phyloP scores from a whole-genome alignment of 1,140 invertebrate species.

The Leptinotarsa undecemlineata region DNA sequence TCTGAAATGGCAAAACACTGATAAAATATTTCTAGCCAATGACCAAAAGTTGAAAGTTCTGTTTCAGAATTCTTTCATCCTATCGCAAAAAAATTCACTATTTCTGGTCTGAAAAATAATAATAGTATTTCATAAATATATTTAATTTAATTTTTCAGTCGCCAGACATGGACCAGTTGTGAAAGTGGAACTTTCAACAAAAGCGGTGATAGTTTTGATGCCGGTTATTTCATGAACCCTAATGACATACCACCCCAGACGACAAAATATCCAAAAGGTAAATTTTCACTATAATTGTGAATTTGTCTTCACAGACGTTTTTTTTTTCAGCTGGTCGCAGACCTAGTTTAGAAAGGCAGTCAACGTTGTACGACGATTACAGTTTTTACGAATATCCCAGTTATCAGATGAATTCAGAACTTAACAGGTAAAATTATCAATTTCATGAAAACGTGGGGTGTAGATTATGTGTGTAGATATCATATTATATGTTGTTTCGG shows the following conservation, averaged over 20 bases:
- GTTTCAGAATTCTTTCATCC: too few relatives aligned
- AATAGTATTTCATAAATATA: too few relatives aligned
- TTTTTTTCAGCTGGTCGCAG: constrained; percentile 58
- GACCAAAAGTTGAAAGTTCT: too few relatives aligned
- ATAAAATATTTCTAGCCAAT: too few relatives aligned
- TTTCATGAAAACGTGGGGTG: constrained; percentile 8
- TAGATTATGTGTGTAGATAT: too few relatives aligned
- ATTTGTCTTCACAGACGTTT: background rate
- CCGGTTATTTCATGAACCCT: constrained; percentile 58
- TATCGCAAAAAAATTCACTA: too few relatives aligned
- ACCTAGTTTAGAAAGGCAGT: constrained; percentile 79
- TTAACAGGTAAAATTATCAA: background rate
- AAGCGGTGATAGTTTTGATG: constrained; percentile 51
- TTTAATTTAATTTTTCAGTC: constrained; percentile 38
- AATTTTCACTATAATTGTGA: background rate
- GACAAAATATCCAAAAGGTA: constrained; percentile 28
- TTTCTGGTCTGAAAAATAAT: too few relatives aligned
- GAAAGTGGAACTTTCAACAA: constrained; percentile 46
- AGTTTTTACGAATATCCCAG: constrained; percentile 43
- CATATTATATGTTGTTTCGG: too few relatives aligned
- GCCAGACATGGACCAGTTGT: constrained; percentile 53
- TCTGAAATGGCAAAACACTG: too few relatives aligned
- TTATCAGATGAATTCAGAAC: constrained; percentile 19
- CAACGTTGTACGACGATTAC: constrained; percentile 75
- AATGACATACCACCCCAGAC: constrained; percentile 53